phyloP scores from a whole-genome alignment of 2,888 invertebrate species.

The Machimus atricapillus region DNA sequence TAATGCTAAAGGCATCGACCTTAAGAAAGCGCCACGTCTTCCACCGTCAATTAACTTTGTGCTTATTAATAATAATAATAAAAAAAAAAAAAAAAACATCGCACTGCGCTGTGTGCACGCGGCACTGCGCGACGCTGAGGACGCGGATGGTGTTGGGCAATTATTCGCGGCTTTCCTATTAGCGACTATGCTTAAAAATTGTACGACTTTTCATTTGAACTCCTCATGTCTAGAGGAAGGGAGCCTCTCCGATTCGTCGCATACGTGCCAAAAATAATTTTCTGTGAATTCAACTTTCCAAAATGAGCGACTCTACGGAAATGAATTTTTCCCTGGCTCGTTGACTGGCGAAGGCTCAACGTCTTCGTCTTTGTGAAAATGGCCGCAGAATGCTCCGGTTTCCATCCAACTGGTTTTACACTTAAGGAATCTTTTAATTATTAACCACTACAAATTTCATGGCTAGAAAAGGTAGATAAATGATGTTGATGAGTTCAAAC shows the following conservation, averaged over 20 bases:
- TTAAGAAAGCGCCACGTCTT: neutral
- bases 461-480: neutral
- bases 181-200: neutral
- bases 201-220: neutral
- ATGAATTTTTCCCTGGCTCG: neutral
- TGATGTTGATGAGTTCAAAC: neutral
- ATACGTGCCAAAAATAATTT: neutral
- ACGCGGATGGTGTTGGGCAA: neutral
- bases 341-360: neutral
- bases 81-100: too few species aligned
- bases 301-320: neutral
- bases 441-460: neutral
- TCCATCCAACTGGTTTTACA: neutral
- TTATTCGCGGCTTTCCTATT: slow-evolving; percentile 7
- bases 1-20: slow-evolving; percentile 29
- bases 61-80: neutral
- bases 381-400: neutral
- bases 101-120: neutral
- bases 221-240: neutral
- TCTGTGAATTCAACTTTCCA: neutral
- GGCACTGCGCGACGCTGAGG: neutral
- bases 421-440: neutral
- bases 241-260: neutral
- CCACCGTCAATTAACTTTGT: slow-evolving; percentile 26
- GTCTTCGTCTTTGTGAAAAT: neutral